A percentile compares a stretch with the other conserved stretches of the same genome.
These are phyloP conservation scores for Vanessa cardui DNA, from an alignment of 2,888 invertebrate genomes.

Conservation along the genomic window DNA sequence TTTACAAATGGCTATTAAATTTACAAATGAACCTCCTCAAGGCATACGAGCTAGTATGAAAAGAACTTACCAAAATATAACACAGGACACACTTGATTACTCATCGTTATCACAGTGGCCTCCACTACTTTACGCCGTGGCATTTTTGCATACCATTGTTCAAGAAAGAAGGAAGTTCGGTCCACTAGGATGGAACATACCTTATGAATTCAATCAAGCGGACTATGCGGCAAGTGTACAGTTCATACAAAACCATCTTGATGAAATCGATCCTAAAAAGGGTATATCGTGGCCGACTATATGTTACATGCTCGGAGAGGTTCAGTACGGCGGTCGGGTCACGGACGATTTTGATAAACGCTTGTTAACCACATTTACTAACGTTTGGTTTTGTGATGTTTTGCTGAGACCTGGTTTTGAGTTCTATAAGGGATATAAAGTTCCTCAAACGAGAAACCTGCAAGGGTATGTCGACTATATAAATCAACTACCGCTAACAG, in stretches of 20 bases:
- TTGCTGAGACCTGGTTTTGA: slow-evolving; percentile 94
- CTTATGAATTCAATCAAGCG: slow-evolving; percentile 98
- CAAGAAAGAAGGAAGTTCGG: slow-evolving; percentile 98
- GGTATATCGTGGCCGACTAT: slow-evolving; percentile 99
- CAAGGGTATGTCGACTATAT: slow-evolving; percentile 93
- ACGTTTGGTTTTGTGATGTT: slow-evolving; percentile 97
- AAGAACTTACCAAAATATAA: slow-evolving; percentile 94
- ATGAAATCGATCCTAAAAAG: slow-evolving; percentile 98
- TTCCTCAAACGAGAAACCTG: slow-evolving; percentile 91
- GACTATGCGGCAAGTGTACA: slow-evolving; percentile 98
- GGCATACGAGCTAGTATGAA: slow-evolving; percentile 96
- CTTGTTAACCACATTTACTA: slow-evolving; percentile 94
- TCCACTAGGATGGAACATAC: slow-evolving; percentile 97
- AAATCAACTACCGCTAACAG: slow-evolving; percentile 90
- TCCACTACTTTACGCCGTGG: slow-evolving; percentile 95
- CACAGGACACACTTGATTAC: slow-evolving; percentile 96
- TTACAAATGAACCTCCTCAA: slow-evolving; percentile 98
- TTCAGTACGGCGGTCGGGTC: slow-evolving; percentile 93
- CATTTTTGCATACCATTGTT: slow-evolving; percentile 96
- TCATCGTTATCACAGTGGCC: slow-evolving; percentile 97
- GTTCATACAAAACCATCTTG: slow-evolving; percentile 97
- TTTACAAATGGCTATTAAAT: slow-evolving; percentile 96
- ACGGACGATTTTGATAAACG: slow-evolving; percentile 99
- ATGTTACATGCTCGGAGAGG: slow-evolving; percentile 98
- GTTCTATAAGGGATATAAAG: slow-evolving; percentile 96